Evolutionary conservation across 2,797 vertebrate species (phyloP), one percentile per base, ranked within the genome.

Genomic region (Acipenser transmontanus): DNA sequence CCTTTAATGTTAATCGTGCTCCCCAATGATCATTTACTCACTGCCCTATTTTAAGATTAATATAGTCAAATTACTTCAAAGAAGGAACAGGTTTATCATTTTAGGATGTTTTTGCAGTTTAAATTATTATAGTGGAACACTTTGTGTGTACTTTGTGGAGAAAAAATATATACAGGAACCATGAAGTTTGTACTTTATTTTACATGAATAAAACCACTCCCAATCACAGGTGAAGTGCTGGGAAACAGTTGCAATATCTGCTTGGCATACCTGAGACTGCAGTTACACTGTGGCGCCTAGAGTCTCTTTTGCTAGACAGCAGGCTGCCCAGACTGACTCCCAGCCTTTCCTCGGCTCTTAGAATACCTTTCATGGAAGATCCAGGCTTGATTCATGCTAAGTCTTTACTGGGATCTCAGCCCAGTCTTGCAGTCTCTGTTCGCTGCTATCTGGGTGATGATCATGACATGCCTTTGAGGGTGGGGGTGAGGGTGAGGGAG

Each of bases 191-290:
- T 65, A 64, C 67, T 70, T 73, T 62, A 66, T 70, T 71, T 57
- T 77, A 59, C 69, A 63, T 17, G 50, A 51, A 4, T 13, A 17
- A 60, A 65, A 47, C 8, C 66, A 8, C 61, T 81, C 72, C 81
- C 79, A 76, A 76, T 77, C 77, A 80, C 79, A 79, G 77, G 80
- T 78, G 77, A 75, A 71, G 77, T 75, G 82, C 83, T 90, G 91
- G 85, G 89, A 93, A 91, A 85, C 79, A 82, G 81, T 80, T 75
- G 74, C 82, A 78, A 71, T 81, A 78, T 87, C 88, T 81, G 73
- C 82, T 79, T 80, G 76, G 82, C 92, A 93, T 92, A 94, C 93
- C 93, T 93, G 91, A 92, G 91, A 91, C 91, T 92, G 92, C 87
- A 87, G 93, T 92, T 91, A 89, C 84, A 82, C 77, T 0, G 82